Conservation (phyloP, 2,888 invertebrate genomes). For the Melieria crassipennis region DNA sequence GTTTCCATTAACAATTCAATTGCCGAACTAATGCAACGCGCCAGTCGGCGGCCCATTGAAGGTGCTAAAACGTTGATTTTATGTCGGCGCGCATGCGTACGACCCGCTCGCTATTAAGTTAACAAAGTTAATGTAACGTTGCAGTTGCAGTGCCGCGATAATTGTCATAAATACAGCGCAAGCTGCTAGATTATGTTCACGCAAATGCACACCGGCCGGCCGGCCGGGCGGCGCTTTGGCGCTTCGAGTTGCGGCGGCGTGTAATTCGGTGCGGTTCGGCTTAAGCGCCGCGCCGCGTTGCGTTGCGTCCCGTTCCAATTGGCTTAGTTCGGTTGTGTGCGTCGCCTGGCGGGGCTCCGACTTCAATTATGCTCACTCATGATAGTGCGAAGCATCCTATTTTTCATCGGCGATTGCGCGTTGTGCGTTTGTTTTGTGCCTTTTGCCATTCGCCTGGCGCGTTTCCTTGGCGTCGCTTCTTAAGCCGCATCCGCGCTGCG, state of each 20-base stretch:
- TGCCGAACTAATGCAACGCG: conserved; percentile 13
- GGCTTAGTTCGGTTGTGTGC: neutral
- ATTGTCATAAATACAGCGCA: conserved; percentile 13
- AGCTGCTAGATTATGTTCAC: neutral
- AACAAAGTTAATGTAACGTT: conserved; percentile 38
- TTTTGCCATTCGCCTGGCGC: no score
- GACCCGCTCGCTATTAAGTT: conserved; percentile 29
- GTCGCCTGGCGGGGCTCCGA: neutral
- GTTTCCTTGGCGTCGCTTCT: no score
- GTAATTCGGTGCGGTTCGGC: neutral
- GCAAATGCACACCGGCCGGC: no score
- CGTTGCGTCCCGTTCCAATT: no score
- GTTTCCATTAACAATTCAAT: conserved; percentile 23
- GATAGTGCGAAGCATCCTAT: neutral
- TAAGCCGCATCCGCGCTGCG: no score
- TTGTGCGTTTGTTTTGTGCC: no score
- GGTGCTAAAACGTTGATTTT: neutral
- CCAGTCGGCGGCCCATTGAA: neutral
- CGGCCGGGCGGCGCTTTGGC: no score
- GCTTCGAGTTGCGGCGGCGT: no score
- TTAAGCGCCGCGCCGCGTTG: no score
- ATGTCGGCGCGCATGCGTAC: no score
- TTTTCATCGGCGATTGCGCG: neutral
- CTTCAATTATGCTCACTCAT: conserved; percentile 4
- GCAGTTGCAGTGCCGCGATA: conserved; percentile 10